These are phyloP conservation scores for Crocidura indochinensis DNA, from an alignment of 2,797 vertebrate genomes.

Conservation along the genomic window DNA sequence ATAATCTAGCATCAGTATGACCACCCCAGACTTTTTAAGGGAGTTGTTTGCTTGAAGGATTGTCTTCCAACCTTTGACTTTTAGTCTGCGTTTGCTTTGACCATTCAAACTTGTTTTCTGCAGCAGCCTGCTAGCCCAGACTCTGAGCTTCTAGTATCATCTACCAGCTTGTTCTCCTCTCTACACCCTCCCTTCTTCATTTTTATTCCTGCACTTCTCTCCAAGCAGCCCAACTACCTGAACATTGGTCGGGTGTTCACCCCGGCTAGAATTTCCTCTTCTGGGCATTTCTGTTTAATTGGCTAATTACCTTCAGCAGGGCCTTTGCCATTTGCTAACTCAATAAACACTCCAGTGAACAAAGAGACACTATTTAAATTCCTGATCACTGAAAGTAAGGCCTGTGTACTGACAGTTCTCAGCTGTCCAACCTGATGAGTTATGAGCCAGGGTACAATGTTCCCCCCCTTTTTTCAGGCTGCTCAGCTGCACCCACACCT, in stretches of 20 bases:
- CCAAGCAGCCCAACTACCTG: neutral
- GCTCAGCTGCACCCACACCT: neutral
- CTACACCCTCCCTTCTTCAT: neutral
- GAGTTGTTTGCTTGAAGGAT: too few species aligned
- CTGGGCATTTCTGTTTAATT: neutral
- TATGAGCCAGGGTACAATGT: neutral
- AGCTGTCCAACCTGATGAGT: too few species aligned
- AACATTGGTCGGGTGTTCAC: neutral
- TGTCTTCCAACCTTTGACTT: too few species aligned
- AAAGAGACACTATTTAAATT: conserved; percentile 23
- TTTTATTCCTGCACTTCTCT: neutral
- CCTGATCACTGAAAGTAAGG: conserved; percentile 7
- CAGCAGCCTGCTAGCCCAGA: neutral
- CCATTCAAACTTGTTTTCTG: too few species aligned
- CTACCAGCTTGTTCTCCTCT: too few species aligned
- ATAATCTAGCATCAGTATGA: too few species aligned
- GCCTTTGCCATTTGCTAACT: neutral
- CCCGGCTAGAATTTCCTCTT: neutral
- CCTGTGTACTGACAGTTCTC: neutral
- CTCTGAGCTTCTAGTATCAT: neutral
- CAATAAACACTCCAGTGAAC: neutral
- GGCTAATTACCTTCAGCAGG: conserved; percentile 29
- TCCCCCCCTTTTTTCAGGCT: neutral
- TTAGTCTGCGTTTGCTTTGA: too few species aligned
- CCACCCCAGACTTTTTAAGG: too few species aligned